Percentiles rank a stretch among this genome's conserved stretches.
phyloP scores from a whole-genome alignment of 2,113 vertebrate genomes.

The Centropristis striata region DNA sequence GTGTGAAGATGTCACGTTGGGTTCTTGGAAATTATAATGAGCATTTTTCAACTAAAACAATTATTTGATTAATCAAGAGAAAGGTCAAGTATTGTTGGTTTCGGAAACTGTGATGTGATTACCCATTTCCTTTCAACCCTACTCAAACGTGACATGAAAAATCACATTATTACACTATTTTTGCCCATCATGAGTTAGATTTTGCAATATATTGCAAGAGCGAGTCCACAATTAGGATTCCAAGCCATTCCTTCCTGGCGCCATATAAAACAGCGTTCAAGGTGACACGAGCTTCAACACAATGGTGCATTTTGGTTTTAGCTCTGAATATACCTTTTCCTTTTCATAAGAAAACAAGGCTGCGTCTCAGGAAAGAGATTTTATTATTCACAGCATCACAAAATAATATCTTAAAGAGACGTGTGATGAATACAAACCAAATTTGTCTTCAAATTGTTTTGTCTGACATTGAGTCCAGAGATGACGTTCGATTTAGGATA shows the following conservation, averaged over 20 bases:
- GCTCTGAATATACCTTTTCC: neutral
- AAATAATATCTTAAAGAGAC: no score
- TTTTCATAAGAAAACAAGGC: neutral
- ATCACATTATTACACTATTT: neutral
- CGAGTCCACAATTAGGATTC: neutral
- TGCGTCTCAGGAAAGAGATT: neutral
- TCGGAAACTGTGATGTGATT: no score
- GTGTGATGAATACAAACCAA: neutral
- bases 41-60: no score
- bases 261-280: neutral
- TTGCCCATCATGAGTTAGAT: neutral
- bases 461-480: neutral
- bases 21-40: no score
- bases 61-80: no score
- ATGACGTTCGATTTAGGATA: neutral
- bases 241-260: neutral
- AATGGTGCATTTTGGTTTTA: neutral
- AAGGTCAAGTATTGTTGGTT: no score
- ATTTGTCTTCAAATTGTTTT: neutral
- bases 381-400: neutral
- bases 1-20: neutral
- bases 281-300: slow-evolving; percentile 15
- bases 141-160: neutral
- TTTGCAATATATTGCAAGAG: neutral
- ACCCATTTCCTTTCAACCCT: no score